Base-by-base conservation (phyloP, 1,140 invertebrate genomes). In the Meloidogyne exigua region DNA sequence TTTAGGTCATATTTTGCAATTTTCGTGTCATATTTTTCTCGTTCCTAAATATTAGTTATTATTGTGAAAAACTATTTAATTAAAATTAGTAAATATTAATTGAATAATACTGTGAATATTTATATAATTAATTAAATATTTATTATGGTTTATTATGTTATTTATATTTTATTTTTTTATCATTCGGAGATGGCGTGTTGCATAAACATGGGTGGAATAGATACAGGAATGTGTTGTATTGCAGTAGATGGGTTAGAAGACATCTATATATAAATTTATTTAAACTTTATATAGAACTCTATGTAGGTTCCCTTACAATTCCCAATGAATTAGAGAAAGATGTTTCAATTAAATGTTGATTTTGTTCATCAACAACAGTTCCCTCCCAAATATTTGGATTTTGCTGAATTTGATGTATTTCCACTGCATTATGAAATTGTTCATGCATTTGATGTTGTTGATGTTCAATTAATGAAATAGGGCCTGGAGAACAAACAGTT, bases 401-500 rank as follows among this genome's bases (percentile, higher is more conserved):
- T 71, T 76, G 75, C 32, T 39, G 26, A 65, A 76, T 57, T 64
- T 76, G 75, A 64, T 67, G 75, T 26, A 76, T 76, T 39, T 76
- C 75, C 9, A 76, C 32, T 26, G 75, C 32, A 39, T 69, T 72
- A 57, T 57, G 68, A 32, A 73, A 73, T 64, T 73, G 72, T 64
- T 57, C 57, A 62, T 32, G 28, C 10, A n/a, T n/a, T 57, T 62
- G 18, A 28, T 15, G 23, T 23, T 26, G 72, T 36, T 25, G 72
- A n/a, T 26, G 68, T 28, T 63, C 75, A 0, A 75, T 42, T 25
- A 72, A 63, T n/a, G 62, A 25, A 15, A 49, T 39, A 12, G 75
- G 44, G 18, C 64, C 44, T 25, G 76, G 76, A 18, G 76, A 77
- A 44, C 71, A 18, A 26, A 39, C 76, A 5, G 49, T 68, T 36